Conservation (phyloP, 2,113 vertebrate genomes). For the Stegostoma tigrinum region DNA sequence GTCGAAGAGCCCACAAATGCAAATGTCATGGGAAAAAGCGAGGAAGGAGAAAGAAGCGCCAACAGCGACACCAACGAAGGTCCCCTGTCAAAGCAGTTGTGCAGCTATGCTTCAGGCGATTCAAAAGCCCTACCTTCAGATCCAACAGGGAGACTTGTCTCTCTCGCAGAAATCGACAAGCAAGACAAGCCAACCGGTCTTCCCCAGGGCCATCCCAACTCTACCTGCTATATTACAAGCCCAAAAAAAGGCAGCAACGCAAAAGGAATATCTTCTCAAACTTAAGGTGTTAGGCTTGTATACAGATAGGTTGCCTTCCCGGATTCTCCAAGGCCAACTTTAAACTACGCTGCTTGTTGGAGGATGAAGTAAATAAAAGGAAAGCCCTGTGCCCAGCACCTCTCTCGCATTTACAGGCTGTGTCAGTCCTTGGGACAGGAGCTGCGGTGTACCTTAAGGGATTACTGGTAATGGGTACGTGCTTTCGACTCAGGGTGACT, state of each 20-base stretch:
- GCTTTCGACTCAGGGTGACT: neutral
- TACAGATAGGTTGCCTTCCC: neutral
- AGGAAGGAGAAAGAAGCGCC: neutral
- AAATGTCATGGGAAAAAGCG: neutral
- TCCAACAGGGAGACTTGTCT: neutral
- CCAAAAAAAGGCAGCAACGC: neutral
- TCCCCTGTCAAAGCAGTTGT: too few species aligned
- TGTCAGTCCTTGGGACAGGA: neutral
- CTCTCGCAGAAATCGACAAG: neutral
- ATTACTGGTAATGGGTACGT: neutral
- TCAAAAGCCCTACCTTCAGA: neutral
- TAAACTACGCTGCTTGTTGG: neutral
- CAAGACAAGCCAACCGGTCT: neutral
- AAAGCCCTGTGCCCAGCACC: neutral
- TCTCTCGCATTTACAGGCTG: neutral
- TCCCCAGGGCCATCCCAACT: neutral
- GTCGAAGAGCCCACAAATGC: too few species aligned
- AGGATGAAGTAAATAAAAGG: neutral
- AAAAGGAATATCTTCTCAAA: slow-evolving; percentile 17
- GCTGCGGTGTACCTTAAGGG: neutral
- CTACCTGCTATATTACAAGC: neutral
- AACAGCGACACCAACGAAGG: neutral
- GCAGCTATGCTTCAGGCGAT: neutral
- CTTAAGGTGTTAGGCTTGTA: neutral
- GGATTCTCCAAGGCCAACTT: neutral